These are phyloP conservation scores for Boleophthalmus pectinirostris DNA, from an alignment of 2,113 vertebrate genomes.

Conservation along the genomic window DNA sequence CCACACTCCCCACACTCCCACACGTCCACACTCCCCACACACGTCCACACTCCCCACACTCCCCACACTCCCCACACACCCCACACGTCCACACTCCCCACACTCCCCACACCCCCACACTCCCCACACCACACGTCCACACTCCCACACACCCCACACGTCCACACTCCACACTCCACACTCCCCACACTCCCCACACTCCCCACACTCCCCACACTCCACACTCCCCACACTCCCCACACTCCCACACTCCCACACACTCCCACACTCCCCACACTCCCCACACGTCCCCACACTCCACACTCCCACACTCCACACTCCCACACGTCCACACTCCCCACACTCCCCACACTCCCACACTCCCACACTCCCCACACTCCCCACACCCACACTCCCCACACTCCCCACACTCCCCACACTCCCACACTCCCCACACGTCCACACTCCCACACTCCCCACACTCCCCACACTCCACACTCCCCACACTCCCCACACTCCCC, in stretches of 20 bases:
- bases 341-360: too few species aligned
- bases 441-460: too few species aligned
- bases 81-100: conserved; percentile 34
- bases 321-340: too few species aligned
- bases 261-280: conserved; percentile 54
- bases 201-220: conserved; percentile 51
- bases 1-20: too few species aligned
- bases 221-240: conserved; percentile 51
- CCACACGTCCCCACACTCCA: too few species aligned
- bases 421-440: conserved; percentile 51
- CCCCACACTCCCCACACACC: too few species aligned
- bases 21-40: conserved; percentile 30
- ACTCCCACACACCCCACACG: conserved; percentile 54
- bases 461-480: conserved; percentile 53
- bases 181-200: conserved; percentile 51
- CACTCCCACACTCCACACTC: conserved; percentile 53
- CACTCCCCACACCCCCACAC: conserved; percentile 53
- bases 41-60: conserved; percentile 23
- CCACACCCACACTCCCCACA: conserved; percentile 47
- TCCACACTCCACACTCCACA: conserved; percentile 51
- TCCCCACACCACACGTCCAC: too few species aligned
- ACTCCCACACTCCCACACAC: too few species aligned
- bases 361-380: conserved; percentile 57
- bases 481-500: conserved; percentile 48
- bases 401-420: conserved; percentile 54